Percentiles rank a stretch among this genome's conserved stretches.
Evolutionary conservation across 2,888 invertebrate species (phyloP).

Genomic region (Nycteola revayana): DNA sequence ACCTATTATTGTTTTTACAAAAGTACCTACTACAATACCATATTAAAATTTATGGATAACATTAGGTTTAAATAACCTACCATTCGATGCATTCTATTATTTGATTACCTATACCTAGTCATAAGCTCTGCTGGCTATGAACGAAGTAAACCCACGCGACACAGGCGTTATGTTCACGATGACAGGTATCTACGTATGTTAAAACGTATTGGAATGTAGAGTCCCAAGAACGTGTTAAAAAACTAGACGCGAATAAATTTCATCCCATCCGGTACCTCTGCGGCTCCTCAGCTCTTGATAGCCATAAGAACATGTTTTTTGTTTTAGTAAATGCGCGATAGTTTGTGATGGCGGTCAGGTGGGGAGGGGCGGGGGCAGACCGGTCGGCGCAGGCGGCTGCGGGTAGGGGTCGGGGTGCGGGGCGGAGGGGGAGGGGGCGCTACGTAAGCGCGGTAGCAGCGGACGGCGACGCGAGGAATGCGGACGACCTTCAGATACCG

Average conservation of each 20-base stretch:
- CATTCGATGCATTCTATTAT: too few species aligned
- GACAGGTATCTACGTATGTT: slow-evolving; percentile 34
- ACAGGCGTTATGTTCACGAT: slow-evolving; percentile 12
- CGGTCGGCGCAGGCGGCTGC: slow-evolving; percentile 56
- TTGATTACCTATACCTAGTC: too few species aligned
- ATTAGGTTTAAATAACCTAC: too few species aligned
- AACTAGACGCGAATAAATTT: slow-evolving; percentile 78
- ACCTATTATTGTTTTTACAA: too few species aligned
- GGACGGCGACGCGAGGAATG: slow-evolving; percentile 81
- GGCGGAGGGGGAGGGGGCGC: slow-evolving; percentile 56
- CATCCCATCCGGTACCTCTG: slow-evolving; percentile 79
- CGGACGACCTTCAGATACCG: slow-evolving; percentile 82
- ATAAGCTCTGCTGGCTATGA: slow-evolving; percentile 1
- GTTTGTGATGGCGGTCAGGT: slow-evolving; percentile 72
- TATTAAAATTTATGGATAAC: too few species aligned
- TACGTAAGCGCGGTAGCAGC: slow-evolving; percentile 82
- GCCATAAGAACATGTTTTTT: slow-evolving; percentile 78
- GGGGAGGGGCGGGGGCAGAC: slow-evolving; percentile 57
- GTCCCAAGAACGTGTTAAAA: slow-evolving; percentile 61
- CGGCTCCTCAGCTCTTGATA: slow-evolving; percentile 74
- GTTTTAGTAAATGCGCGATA: slow-evolving; percentile 78
- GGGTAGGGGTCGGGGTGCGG: slow-evolving; percentile 38
- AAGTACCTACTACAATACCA: too few species aligned
- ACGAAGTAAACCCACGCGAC: slow-evolving; percentile 16
- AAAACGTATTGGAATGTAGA: slow-evolving; percentile 70